A percentile compares a stretch with the other conserved stretches of the same genome.
phyloP scores from a whole-genome alignment of 2,888 invertebrate species.

The Romanomermis culicivorax region DNA sequence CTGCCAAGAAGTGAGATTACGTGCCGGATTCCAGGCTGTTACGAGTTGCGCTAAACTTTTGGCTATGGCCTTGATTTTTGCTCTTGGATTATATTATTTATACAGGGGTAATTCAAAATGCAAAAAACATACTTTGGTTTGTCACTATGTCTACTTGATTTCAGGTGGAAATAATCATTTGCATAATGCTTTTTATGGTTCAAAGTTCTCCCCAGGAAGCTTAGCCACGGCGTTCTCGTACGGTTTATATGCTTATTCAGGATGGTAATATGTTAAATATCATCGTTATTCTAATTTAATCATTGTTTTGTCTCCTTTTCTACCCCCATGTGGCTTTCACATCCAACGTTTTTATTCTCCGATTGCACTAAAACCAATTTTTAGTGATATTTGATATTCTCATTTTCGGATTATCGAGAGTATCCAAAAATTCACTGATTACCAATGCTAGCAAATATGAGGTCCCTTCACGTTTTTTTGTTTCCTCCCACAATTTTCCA shows the following conservation, averaged over 20 bases:
- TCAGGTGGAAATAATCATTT: not conserved
- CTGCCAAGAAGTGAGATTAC: not conserved
- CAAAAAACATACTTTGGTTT: not conserved
- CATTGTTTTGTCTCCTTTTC: no score
- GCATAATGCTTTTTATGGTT: not conserved
- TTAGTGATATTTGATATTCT: no score
- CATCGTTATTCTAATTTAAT: no score
- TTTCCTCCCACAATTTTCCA: no score
- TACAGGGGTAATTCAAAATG: not conserved
- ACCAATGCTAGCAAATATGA: no score
- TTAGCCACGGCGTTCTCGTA: slow-evolving; percentile 4
- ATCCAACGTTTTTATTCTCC: no score
- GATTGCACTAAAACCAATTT: no score
- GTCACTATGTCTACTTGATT: not conserved
- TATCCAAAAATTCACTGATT: no score
- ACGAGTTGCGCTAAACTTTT: not conserved
- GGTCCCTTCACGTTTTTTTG: no score
- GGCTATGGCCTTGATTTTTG: slow-evolving; percentile 3
- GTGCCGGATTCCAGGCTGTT: not conserved
- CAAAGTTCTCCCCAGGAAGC: not conserved
- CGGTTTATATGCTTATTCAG: slow-evolving; percentile 3
- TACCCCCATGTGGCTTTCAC: no score
- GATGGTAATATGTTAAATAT: not conserved
- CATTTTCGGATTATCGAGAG: no score
- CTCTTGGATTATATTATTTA: not conserved